These are phyloP conservation scores for Peromyscus polionotus DNA, from an alignment of 2,113 vertebrate species.

Conservation along the genomic window DNA sequence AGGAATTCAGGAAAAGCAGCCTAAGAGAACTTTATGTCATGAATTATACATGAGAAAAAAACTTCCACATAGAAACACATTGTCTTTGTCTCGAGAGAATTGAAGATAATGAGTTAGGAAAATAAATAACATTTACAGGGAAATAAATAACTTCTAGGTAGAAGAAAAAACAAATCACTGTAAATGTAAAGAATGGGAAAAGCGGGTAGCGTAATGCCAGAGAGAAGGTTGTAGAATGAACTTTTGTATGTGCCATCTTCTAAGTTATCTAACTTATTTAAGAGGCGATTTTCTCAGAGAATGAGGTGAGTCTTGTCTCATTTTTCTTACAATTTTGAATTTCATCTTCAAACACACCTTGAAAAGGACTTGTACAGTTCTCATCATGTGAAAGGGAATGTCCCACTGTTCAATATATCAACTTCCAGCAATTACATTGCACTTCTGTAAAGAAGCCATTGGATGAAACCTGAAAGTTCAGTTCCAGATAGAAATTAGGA, in stretches of 20 bases:
- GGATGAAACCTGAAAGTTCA: neutral
- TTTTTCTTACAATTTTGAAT: neutral
- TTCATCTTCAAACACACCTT: neutral
- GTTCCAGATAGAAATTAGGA: neutral
- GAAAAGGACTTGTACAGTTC: neutral
- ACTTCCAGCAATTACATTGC: neutral
- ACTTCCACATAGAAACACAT: neutral
- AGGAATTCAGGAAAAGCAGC: neutral
- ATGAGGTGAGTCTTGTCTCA: neutral
- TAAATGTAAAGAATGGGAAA: neutral
- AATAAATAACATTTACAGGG: neutral
- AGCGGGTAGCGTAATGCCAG: neutral
- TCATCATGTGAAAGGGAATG: neutral
- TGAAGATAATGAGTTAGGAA: neutral
- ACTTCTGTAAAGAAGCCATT: neutral
- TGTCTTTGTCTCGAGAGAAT: neutral
- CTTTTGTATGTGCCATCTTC: rapidly evolving
- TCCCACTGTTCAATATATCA: neutral
- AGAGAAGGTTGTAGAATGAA: rapidly evolving
- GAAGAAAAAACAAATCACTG: neutral
- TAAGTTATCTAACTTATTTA: neutral
- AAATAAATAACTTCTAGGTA: neutral
- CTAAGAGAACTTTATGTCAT: neutral
- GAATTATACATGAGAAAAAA: neutral
- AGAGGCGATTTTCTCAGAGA: neutral